Percentiles rank a stretch among this genome's conserved stretches.
phyloP scores from a whole-genome alignment of 2,113 vertebrate genomes.

The Aptenodytes patagonicus region DNA sequence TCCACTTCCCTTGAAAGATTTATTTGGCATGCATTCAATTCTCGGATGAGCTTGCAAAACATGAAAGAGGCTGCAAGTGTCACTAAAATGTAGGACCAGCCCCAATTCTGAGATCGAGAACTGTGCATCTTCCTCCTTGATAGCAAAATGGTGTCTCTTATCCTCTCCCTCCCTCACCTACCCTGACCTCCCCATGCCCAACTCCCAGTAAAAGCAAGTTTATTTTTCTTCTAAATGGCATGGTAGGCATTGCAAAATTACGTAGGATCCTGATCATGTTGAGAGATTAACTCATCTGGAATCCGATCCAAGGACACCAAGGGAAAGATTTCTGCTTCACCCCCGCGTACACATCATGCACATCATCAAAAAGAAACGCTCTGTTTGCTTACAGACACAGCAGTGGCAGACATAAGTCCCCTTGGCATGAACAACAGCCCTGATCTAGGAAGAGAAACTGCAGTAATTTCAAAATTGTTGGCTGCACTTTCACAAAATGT shows the following conservation, averaged over 20 bases:
- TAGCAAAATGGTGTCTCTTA: neutral
- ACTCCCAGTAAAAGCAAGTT: neutral
- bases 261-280: neutral
- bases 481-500: slow-evolving; percentile 42
- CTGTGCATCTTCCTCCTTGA: neutral
- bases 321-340: neutral
- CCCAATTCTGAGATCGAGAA: neutral
- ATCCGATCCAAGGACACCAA: neutral
- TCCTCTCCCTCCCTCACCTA: neutral
- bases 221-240: neutral
- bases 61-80: slow-evolving; percentile 5
- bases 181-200: neutral
- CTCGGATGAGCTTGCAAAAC: slow-evolving; percentile 18
- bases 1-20: slow-evolving; percentile 41
- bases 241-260: neutral
- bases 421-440: neutral
- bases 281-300: neutral
- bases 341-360: neutral
- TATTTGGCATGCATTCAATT: neutral
- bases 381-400: neutral
- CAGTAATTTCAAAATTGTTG: slow-evolving; percentile 46
- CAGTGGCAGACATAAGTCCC: neutral
- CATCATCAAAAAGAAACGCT: neutral
- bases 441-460: slow-evolving; percentile 29
- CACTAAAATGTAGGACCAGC: neutral